Evolutionary conservation across 2,797 vertebrate species (phyloP).

Genomic region (Crossoptilon crossoptilon): DNA sequence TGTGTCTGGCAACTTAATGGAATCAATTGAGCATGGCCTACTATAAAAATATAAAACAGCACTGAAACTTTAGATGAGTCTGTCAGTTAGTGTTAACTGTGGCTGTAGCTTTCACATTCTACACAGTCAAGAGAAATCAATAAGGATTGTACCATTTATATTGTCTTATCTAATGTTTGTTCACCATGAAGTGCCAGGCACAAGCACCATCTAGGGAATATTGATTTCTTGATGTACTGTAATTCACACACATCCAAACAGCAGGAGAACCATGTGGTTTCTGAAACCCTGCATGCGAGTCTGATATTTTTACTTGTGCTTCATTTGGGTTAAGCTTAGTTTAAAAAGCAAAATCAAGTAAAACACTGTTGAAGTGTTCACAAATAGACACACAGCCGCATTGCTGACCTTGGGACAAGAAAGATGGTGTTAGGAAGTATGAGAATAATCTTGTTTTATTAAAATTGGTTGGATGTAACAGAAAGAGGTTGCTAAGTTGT

Average conservation of each 20-base stretch:
- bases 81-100: conserved; percentile 72
- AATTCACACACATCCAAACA: conserved; percentile 76
- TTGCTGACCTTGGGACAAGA: not conserved
- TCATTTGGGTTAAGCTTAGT: conserved; percentile 12
- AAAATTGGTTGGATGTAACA: not conserved
- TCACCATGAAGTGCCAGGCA: conserved; percentile 77
- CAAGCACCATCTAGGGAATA: conserved; percentile 75
- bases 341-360: conserved; percentile 32
- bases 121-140: conserved; percentile 74
- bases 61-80: conserved; percentile 68
- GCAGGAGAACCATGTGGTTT: conserved; percentile 63
- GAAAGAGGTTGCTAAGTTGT: not conserved
- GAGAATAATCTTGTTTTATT: not conserved
- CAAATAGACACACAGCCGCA: not conserved
- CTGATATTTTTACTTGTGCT: conserved; percentile 47
- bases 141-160: conserved; percentile 77
- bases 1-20: conserved; percentile 68
- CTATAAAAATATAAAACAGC: conserved; percentile 73
- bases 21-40: conserved; percentile 65
- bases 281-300: conserved; percentile 34
- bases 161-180: conserved; percentile 77
- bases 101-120: conserved; percentile 67
- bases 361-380: not conserved
- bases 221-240: conserved; percentile 78
- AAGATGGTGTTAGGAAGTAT: not conserved